A percentile compares a stretch with the other conserved stretches of the same genome.
phyloP scores from a whole-genome alignment of 2,113 vertebrate species.

The Myotis brandtii region DNA sequence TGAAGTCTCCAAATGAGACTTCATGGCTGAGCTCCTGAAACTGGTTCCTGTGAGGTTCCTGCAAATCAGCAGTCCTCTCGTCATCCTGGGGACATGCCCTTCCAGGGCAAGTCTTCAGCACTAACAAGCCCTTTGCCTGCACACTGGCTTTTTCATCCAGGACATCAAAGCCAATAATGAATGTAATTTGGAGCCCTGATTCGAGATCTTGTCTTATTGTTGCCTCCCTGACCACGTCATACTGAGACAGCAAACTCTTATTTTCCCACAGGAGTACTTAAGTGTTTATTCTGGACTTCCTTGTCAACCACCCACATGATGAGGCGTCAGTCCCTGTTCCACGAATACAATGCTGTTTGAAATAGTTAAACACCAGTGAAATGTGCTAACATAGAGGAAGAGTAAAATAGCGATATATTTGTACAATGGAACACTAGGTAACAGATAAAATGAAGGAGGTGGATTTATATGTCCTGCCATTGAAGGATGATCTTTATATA shows the following conservation, averaged over 20 bases:
- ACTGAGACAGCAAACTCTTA: background rate
- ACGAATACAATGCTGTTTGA: background rate
- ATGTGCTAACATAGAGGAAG: background rate
- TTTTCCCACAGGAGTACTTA: background rate
- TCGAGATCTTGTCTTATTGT: slow-evolving; percentile 43
- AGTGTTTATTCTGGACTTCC: background rate
- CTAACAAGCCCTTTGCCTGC: background rate
- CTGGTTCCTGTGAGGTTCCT: background rate
- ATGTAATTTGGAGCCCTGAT: background rate
- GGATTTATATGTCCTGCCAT: background rate
- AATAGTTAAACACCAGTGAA: background rate
- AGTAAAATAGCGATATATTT: background rate
- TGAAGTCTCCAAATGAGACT: background rate
- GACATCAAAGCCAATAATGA: slow-evolving; percentile 19
- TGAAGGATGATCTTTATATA: background rate
- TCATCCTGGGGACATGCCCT: background rate
- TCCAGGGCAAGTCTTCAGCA: background rate
- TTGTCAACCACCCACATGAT: background rate
- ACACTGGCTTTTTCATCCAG: background rate
- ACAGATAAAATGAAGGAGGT: background rate
- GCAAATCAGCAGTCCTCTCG: background rate
- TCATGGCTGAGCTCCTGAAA: background rate
- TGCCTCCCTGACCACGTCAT: background rate
- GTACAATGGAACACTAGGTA: background rate
- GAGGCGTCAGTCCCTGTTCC: background rate